Base-by-base conservation (phyloP, 2,113 vertebrate species). In the Colaptes auratus region DNA sequence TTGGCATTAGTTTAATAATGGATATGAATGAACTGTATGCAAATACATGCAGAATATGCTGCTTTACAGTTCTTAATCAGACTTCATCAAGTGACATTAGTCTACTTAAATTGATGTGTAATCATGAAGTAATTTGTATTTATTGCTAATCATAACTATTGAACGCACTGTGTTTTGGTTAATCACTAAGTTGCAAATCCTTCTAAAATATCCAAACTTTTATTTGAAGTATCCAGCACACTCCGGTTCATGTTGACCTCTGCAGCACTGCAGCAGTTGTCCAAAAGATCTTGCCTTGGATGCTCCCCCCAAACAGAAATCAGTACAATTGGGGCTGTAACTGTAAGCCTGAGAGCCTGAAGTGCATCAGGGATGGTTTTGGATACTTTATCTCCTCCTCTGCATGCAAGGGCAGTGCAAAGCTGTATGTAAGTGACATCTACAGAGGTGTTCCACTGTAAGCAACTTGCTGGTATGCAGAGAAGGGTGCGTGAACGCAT, bases 91-190 rank as follows among this genome's bases (percentile, higher is more conserved):
- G 84, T 85, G 71, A 58, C 8, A 0, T 33, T 78, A 89, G 66
- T 59, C 50, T 88, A 33, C 67, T 80, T 71, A 69, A 86, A 95
- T 39, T 33, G 25, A 82, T 91, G 35, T 94, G 56, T 53, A 96
- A 80, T 90, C 33, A 72, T 61, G 48, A 94, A 53, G 67, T 95
- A 85, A 90, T 64, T 88, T 90, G 42, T 90, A 94, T 92, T 96
- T 97, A 95, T 91, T 95, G 94, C 81, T 90, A 96, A 80, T 91
- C 64, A 69, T 90, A 94, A 82, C 59, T 89, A 93, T 74, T 90
- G 35, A 95, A 44, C 89, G 88, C 85, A 74, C 77, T 84, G 87
- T 81, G 85, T 96, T 65, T 92, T 84, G 33, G 91, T 95, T 73
- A 82, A 72, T 92, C 69, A 18, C 31, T 59, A 72, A 81, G 87